Conservation (phyloP, 2,888 invertebrate genomes). For the Reticulitermes lucifugus region DNA sequence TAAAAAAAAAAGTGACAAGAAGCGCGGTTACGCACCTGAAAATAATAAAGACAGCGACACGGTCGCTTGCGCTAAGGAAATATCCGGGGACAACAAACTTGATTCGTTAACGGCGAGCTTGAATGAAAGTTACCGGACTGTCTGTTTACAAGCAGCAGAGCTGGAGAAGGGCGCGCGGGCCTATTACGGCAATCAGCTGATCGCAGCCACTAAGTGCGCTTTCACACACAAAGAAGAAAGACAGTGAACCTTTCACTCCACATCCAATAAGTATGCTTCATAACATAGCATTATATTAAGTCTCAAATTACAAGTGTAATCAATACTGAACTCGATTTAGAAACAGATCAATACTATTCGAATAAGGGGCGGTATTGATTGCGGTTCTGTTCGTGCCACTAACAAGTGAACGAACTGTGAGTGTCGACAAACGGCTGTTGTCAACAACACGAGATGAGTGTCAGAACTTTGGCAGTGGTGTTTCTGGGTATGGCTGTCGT, state of each 20-base stretch:
- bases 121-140: background rate
- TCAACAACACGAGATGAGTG: conserved; percentile 3
- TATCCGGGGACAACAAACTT: background rate
- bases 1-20: background rate
- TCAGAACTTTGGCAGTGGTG: background rate
- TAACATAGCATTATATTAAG: background rate
- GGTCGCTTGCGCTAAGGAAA: background rate
- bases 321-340: too few species aligned
- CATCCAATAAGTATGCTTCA: background rate
- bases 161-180: background rate
- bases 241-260: background rate
- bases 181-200: background rate
- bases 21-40: background rate
- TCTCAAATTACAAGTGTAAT: background rate
- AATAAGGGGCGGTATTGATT: too few species aligned
- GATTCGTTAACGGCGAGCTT: background rate
- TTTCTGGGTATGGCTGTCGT: conserved; percentile 23
- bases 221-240: background rate
- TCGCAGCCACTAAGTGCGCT: background rate
- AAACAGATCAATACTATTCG: too few species aligned
- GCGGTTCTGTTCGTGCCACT: background rate
- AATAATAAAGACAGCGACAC: background rate
- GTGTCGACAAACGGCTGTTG: background rate
- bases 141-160: too few species aligned
- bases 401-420: background rate